Conservation (phyloP, 2,888 invertebrate genomes). For the Schizotus pectinicornis region DNA sequence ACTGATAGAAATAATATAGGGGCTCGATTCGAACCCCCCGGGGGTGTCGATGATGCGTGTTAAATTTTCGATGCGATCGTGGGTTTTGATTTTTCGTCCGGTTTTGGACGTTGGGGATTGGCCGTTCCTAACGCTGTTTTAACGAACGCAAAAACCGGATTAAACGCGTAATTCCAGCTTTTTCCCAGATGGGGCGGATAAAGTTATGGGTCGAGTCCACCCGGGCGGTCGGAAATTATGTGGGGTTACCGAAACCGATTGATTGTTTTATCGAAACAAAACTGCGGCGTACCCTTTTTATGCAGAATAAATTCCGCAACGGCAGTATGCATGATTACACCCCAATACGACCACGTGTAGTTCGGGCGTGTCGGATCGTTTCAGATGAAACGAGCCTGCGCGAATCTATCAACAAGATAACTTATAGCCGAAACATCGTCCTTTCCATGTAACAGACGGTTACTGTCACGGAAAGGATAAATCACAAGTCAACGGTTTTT, state of each 20-base stretch:
- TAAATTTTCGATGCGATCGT: too few relatives aligned
- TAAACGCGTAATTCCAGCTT: too few relatives aligned
- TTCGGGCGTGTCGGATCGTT: conserved; percentile 35
- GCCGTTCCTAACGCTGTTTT: too few relatives aligned
- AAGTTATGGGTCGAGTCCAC: too few relatives aligned
- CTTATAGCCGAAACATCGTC: conserved; percentile 37
- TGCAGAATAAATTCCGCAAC: conserved; percentile 29
- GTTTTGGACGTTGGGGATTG: too few relatives aligned
- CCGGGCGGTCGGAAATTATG: conserved; percentile 2
- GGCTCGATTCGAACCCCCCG: too few relatives aligned
- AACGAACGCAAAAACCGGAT: too few relatives aligned
- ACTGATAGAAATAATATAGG: too few relatives aligned
- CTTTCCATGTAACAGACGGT: conserved; percentile 41
- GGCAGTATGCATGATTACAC: conserved; percentile 30
- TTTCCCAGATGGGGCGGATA: too few relatives aligned
- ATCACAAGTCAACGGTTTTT: conserved; percentile 29
- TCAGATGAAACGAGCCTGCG: conserved; percentile 30
- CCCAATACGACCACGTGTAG: conserved; percentile 32
- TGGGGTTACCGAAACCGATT: conserved; percentile 15
- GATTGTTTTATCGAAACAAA: conserved; percentile 24
- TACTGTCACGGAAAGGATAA: conserved; percentile 41
- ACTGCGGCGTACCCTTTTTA: conserved; percentile 23
- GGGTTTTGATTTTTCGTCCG: too few relatives aligned
- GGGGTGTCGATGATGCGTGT: too few relatives aligned
- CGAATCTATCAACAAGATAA: conserved; percentile 38